phyloP scores from a whole-genome alignment of 2,797 vertebrate species.

The Smutsia gigantea region DNA sequence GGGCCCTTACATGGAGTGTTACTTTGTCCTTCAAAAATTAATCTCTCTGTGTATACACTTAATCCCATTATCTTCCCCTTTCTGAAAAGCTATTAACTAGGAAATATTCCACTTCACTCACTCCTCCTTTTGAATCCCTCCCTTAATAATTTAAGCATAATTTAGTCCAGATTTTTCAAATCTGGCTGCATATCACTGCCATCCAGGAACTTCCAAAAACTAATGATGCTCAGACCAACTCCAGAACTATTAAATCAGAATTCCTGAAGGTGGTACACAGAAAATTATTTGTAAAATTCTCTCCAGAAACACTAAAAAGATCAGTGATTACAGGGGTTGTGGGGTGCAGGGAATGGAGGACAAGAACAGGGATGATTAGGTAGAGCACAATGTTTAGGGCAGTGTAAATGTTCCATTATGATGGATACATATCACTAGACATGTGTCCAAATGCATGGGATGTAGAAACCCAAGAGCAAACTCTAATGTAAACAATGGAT shows the following conservation, averaged over 20 bases:
- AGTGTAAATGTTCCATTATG: neutral
- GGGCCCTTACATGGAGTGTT: neutral
- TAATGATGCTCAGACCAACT: neutral
- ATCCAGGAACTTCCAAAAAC: neutral
- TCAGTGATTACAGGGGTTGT: neutral
- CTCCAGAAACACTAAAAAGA: neutral
- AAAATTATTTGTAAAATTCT: neutral
- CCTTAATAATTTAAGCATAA: neutral
- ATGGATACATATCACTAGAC: neutral
- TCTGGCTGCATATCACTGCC: neutral
- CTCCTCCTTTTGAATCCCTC: neutral
- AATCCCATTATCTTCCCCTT: neutral
- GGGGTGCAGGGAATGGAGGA: too few species aligned
- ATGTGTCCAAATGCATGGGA: neutral
- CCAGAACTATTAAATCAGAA: neutral
- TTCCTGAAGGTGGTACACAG: neutral
- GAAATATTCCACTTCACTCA: neutral
- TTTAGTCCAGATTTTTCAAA: neutral
- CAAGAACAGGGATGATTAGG: neutral
- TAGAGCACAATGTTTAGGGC: neutral
- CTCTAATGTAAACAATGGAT: neutral
- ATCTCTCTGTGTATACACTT: too few species aligned
- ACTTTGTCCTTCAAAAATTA: neutral
- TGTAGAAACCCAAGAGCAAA: neutral
- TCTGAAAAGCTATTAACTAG: neutral